Base-by-base conservation (phyloP, 2,797 vertebrate genomes). In the Epinephelus malabaricus region DNA sequence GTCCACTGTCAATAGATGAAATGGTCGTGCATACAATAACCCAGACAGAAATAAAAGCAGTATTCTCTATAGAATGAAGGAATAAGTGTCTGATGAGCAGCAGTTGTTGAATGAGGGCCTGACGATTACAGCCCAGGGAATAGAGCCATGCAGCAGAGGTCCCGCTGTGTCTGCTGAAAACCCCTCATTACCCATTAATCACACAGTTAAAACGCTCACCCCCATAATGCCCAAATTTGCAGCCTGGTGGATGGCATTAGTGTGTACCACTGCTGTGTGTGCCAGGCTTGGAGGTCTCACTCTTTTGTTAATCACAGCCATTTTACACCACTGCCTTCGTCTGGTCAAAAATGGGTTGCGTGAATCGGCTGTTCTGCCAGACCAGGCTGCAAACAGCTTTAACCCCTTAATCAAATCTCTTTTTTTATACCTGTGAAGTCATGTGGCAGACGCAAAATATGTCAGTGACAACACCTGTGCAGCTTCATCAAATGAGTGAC, bases 111-210 rank as follows among this genome's bases (percentile, higher is more conserved):
- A 67, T 18, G 51, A 71, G 30, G 59, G 54, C 13, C 47, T 79
- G 56, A 78, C 55, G 71, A 68, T 61, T 80, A 70, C 55, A 78
- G 76, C 49, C 40, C 17, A 40, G 62, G 61, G 56, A 79, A 82
- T 3, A 19, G 69, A 75, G 60, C 9, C 51, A 21, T 34, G 71
- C 38, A 50, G 65, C 53, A 61, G 66, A 30, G 27, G 54, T 81
- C 89, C 85, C 1, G 47, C 84, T 79, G 81, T 76, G 77, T 56
- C 65, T 49, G 49, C 78, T 88, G 86, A 89, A 88, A 81, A 62
- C 71, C 81, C 63, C n/a, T 90, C 78, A 82, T 87, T 81, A 79
- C 56, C 75, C 71, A 79, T 88, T 86, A 83, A 86, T 85, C 73
- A 68, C 71, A 73, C 77, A 45, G 55, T 84, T 83, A 77, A 78